Conservation (phyloP, 2,113 vertebrate genomes). For the Hyperoodon ampullatus region DNA sequence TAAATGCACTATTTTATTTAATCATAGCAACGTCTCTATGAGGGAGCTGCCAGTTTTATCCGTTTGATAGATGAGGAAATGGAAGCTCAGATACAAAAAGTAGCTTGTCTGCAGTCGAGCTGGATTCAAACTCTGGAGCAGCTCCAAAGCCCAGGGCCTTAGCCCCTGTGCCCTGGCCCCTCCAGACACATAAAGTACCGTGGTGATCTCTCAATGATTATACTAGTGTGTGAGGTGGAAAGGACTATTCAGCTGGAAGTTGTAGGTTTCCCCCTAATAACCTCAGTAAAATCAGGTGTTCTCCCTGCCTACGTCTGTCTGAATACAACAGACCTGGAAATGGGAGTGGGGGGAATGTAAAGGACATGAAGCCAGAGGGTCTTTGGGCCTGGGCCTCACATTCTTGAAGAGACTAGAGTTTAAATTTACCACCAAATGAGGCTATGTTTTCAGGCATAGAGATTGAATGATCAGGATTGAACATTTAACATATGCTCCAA, state of each 20-base stretch:
- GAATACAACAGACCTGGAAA: background rate
- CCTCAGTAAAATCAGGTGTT: background rate
- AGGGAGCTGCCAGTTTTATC: background rate
- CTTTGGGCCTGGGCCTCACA: background rate
- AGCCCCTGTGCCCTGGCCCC: background rate
- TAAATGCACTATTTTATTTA: background rate
- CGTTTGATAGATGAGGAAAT: background rate
- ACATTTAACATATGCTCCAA: background rate
- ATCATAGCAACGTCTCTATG: background rate
- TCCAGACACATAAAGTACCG: background rate
- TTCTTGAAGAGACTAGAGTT: background rate
- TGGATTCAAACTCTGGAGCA: background rate
- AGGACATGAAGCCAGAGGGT: background rate
- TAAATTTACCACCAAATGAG: background rate
- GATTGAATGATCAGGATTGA: background rate
- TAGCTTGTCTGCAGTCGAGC: background rate
- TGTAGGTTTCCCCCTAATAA: background rate
- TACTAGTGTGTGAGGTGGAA: background rate
- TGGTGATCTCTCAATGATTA: background rate
- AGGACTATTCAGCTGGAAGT: background rate
- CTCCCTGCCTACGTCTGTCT: background rate
- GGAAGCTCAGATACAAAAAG: background rate
- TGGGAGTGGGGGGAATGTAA: background rate
- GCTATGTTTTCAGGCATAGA: background rate
- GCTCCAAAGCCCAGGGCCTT: background rate